These are phyloP conservation scores for Paraplagusia blochii DNA, from an alignment of 2,113 vertebrate genomes.

Conservation along the genomic window DNA sequence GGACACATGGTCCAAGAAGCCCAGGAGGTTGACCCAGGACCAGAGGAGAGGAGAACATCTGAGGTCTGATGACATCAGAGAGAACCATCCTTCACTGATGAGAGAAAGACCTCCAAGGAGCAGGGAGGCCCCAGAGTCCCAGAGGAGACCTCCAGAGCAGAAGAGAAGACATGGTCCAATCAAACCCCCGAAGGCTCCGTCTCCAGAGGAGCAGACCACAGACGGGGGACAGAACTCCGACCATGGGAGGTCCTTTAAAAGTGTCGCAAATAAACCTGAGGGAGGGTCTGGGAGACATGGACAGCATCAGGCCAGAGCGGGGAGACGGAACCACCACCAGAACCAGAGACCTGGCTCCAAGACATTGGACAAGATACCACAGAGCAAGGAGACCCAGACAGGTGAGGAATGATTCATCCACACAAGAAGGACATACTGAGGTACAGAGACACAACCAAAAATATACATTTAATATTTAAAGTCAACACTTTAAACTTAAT, in stretches of 20 bases:
- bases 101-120: constrained; percentile 36
- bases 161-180: constrained; percentile 75
- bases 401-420: constrained; percentile 52
- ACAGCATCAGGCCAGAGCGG: constrained; percentile 67
- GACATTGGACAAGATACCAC: constrained; percentile 81
- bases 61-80: constrained; percentile 12
- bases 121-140: constrained; percentile 30
- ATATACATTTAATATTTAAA: too few species aligned
- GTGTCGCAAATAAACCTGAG: constrained; percentile 32
- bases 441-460: too few species aligned
- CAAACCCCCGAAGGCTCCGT: constrained; percentile 59
- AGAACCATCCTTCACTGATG: constrained; percentile 18
- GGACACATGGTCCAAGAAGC: constrained; percentile 46
- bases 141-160: constrained; percentile 68
- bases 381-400: constrained; percentile 96
- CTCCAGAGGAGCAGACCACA: constrained; percentile 66
- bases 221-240: constrained; percentile 48
- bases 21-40: constrained; percentile 57
- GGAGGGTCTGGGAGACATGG: constrained; percentile 69
- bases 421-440: too few species aligned
- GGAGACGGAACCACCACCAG: constrained; percentile 69
- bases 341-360: constrained; percentile 76
- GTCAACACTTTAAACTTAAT: too few species aligned
- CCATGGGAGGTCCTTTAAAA: constrained; percentile 16
- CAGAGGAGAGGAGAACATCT: constrained; percentile 37